Evolutionary conservation across 2,113 vertebrate genomes (phyloP).

Genomic region (Halcyon senegalensis): DNA sequence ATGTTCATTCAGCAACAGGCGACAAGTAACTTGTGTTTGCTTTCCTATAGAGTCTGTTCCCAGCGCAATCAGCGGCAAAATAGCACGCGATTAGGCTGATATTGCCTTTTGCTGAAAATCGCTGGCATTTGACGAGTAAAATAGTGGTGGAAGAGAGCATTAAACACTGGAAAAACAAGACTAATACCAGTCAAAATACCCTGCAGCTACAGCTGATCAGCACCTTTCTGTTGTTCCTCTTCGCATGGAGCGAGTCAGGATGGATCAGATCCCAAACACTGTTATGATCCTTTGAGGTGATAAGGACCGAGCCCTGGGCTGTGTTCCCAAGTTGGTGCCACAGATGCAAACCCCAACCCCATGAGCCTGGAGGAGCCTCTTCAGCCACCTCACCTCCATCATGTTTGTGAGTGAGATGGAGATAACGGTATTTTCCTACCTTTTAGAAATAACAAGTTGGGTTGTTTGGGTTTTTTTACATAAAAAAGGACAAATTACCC

Average conservation of each 20-base stretch:
- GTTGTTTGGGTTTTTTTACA: not conserved
- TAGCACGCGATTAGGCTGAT: not conserved
- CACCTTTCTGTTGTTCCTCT: not conserved
- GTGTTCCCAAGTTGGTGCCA: not conserved
- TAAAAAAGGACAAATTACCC: not conserved
- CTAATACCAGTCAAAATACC: not conserved
- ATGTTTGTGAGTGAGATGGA: accelerated
- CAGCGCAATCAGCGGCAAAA: not conserved
- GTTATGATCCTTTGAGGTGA: not conserved
- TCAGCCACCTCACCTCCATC: not conserved
- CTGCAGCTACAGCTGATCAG: not conserved
- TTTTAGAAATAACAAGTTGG: not conserved
- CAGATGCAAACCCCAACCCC: not conserved
- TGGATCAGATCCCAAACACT: not conserved
- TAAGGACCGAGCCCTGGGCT: accelerated
- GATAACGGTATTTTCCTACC: not conserved
- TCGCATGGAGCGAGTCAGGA: not conserved
- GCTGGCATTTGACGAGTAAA: not conserved
- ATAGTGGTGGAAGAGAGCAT: not conserved
- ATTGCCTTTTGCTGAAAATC: not conserved
- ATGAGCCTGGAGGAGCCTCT: not conserved
- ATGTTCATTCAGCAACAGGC: conserved; percentile 58
- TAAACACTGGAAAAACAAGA: conserved; percentile 24
- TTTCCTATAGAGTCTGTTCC: not conserved
- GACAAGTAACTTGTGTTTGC: not conserved